Evolutionary conservation across 2,888 invertebrate genomes (phyloP).

Genomic region (Agonopterix arenella): DNA sequence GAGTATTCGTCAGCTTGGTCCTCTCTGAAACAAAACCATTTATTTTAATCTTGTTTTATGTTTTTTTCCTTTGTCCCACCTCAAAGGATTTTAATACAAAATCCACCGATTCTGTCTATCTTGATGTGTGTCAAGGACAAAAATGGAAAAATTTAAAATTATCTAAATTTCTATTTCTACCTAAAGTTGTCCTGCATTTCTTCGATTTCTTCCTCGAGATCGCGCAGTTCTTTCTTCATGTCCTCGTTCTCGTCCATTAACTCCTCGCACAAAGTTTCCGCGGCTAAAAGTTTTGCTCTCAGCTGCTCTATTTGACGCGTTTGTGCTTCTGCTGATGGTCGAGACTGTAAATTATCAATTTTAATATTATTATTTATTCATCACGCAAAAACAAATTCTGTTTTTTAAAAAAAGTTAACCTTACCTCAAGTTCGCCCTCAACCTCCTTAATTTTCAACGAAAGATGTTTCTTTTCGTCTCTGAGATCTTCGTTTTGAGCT

Average conservation of each 20-base stretch:
- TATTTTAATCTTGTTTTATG: not conserved
- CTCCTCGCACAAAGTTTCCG: conserved; percentile 94
- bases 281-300: conserved; percentile 89
- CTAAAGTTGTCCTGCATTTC: conserved; percentile 98
- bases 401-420: not conserved
- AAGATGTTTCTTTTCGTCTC: conserved; percentile 87
- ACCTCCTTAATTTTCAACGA: conserved; percentile 84
- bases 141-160: not conserved
- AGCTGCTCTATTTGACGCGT: conserved; percentile 83
- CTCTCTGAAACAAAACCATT: conserved; percentile 78
- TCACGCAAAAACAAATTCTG: conserved; percentile 8
- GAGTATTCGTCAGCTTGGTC: conserved; percentile 98
- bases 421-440: conserved; percentile 81
- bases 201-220: conserved; percentile 98
- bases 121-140: too few species aligned
- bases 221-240: conserved; percentile 93
- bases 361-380: not conserved
- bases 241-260: conserved; percentile 97
- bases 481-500: conserved; percentile 86
- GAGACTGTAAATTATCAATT: conserved; percentile 36
- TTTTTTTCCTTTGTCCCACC: not conserved
- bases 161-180: conserved; percentile 35
- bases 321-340: conserved; percentile 75
- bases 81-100: not conserved
- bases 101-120: not conserved